A percentile compares a stretch with the other conserved stretches of the same genome.
These are phyloP conservation scores for Paratrypauchen microcephalus DNA, from an alignment of 2,797 vertebrate genomes.

Conservation along the genomic window DNA sequence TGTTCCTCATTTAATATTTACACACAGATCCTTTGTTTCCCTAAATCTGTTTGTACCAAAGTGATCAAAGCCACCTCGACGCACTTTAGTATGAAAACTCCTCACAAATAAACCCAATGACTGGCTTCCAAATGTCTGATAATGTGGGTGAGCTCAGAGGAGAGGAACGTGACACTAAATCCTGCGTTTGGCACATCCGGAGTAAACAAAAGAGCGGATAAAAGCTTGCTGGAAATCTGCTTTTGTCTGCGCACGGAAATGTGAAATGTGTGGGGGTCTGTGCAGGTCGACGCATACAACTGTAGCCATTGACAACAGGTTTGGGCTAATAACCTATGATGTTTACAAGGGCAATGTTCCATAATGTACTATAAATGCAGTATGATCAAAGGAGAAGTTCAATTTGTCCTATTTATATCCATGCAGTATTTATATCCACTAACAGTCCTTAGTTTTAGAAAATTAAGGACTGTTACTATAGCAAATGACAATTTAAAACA, in stretches of 20 bases:
- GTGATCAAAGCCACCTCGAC: slow-evolving; percentile 59
- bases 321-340: slow-evolving; percentile 10
- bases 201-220: slow-evolving; percentile 69
- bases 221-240: slow-evolving; percentile 51
- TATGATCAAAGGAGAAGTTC: no score
- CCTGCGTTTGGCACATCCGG: slow-evolving; percentile 60
- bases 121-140: slow-evolving; percentile 62
- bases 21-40: slow-evolving; percentile 51
- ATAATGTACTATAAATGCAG: not conserved
- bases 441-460: no score
- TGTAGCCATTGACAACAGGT: slow-evolving; percentile 16
- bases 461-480: no score
- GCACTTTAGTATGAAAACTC: slow-evolving; percentile 34
- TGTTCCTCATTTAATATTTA: slow-evolving; percentile 58
- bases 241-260: slow-evolving; percentile 39
- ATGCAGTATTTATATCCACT: no score
- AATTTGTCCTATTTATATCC: no score
- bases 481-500: no score
- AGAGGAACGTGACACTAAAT: slow-evolving; percentile 72
- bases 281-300: slow-evolving; percentile 2
- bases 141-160: slow-evolving; percentile 56
- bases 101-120: slow-evolving; percentile 60
- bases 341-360: not conserved
- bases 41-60: slow-evolving; percentile 54
- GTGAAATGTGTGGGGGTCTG: slow-evolving; percentile 5